Evolutionary conservation across 1,140 invertebrate genomes (phyloP), one percentile per base, ranked within the genome.

Genomic region (Monomorium pharaonis): DNA sequence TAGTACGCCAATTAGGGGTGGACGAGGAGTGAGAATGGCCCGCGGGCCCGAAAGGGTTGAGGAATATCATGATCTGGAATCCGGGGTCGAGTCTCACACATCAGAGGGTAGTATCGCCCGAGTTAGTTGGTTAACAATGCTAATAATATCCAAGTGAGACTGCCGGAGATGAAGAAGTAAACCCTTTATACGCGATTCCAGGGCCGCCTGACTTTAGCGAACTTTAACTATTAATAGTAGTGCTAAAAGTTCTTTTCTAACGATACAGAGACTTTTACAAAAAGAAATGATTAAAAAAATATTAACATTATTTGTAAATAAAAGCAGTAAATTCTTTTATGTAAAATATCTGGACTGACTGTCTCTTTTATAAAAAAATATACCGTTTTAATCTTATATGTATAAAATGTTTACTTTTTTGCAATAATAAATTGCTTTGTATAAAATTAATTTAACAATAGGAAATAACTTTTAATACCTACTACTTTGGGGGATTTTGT

Each of bases 111-210:
- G 90, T 91, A 93, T 89, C 88, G 89, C 86, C 90, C 85, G 78
- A 92, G 92, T 94, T 93, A 94, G 91, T 94, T 92, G 93, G 93
- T 94, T 94, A 94, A 94, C 93, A 94, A 94, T 94, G 93, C 94
- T 94, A 94, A 94, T 94, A 93, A 94, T 94, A 94, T 93, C 92
- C 77, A 86, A 89, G 89, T 89, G 92, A 86, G 75, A 84, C 62
- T 80, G 44, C 56, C 80, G 89, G 87, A 89, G 47, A 51, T 18
- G 30, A 74, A 78, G 60, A 84, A 67, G 88, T 69, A 88, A 88
- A 90, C 88, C 90, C 87, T 91, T 91, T 88, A 83, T 90, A 89
- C 72, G 85, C 89, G 84, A 63, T 77, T 47, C 24, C 78, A 83
- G 78, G 14, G 51, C 42, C 78, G 67, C 37, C 5, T 24, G 27